These are phyloP conservation scores for Ptychochromis oligacanthus DNA, from an alignment of 2,113 vertebrate genomes.

Conservation along the genomic window DNA sequence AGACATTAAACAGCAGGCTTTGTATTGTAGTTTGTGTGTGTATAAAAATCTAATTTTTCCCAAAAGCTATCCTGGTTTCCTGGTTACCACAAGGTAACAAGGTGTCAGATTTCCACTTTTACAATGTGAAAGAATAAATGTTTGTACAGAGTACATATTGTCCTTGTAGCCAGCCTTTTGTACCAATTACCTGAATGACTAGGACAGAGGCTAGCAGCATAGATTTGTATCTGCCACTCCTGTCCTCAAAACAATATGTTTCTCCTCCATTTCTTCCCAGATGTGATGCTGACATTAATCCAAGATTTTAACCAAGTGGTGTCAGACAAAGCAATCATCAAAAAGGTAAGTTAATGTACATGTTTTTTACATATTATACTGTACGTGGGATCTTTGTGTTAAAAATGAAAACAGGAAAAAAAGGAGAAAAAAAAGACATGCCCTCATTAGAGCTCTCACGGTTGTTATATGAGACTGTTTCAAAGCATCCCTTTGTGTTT, in stretches of 20 bases:
- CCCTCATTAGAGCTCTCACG: not conserved
- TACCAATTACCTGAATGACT: not conserved
- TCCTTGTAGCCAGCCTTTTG: conserved; percentile 14
- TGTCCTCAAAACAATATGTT: not conserved
- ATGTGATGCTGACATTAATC: conserved; percentile 57
- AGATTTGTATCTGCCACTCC: not conserved
- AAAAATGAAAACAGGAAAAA: not conserved
- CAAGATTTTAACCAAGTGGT: fast-evolving
- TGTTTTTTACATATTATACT: not conserved
- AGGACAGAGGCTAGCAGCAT: not conserved
- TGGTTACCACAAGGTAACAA: conserved; percentile 16
- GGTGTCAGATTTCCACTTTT: conserved; percentile 51
- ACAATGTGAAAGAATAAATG: conserved; percentile 44
- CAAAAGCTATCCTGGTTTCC: conserved; percentile 27
- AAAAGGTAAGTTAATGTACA: conserved; percentile 61
- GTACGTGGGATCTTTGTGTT: not conserved
- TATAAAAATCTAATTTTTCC: not conserved
- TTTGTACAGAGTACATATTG: conserved; percentile 27
- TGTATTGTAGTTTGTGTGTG: not conserved
- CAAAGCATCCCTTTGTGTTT: conserved; percentile 15
- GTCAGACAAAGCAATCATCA: conserved; percentile 16
- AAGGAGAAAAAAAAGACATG: not conserved
- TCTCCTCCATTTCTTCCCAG: conserved; percentile 50
- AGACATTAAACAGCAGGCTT: not conserved
- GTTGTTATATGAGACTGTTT: conserved; percentile 35